Base-by-base conservation (phyloP, 1,140 invertebrate genomes). In the Drosophila cardini region DNA sequence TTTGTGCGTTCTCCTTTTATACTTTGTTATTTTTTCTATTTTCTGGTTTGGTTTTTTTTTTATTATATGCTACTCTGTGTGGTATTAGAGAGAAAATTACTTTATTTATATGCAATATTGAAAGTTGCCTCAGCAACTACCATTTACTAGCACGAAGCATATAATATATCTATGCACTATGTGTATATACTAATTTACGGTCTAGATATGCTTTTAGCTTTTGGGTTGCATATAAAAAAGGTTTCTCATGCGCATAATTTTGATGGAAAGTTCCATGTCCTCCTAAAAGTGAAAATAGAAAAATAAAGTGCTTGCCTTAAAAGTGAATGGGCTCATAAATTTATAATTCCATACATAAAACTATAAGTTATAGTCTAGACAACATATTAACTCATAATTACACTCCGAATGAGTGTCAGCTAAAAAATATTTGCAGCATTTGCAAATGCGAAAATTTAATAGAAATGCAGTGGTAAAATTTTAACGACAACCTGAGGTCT, bases 101-200 rank as follows among this genome's bases (percentile, higher is more conserved):
- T 87, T 89, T 89, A 89, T 87, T 87, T 89, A 89, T 87, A 61
- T 80, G 80, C 82, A 80, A 67, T 78, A 72, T 80, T 61, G 56
- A 87, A 87, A 89, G 78, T 89, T 84, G 73, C 78, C 81, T 46
- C 67, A 71, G 80, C 78, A 87, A 74, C 68, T 26, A 40, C 68
- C 32, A 40, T 65, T 45, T 53, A 46, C 63, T 45, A 26, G 21
- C 21, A 18, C 13, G 6, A 57, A 13, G 26, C 32, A 18, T 16
- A 50, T 26, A 18, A 18, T 11, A 45, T 15, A 21, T 10, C 4
- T 38, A 8, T 40, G 40, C 36, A 21, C 2, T 42, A 55, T 1
- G 8, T 45, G 45, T 57, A 34, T 57, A 38, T 38, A 67, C 13
- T 57, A 34, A 21, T 34, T 50, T 40, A 68, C 61, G 45, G 9